These are phyloP conservation scores for Montifringilla adamsi DNA, from an alignment of 2,113 vertebrate species.

Conservation along the genomic window DNA sequence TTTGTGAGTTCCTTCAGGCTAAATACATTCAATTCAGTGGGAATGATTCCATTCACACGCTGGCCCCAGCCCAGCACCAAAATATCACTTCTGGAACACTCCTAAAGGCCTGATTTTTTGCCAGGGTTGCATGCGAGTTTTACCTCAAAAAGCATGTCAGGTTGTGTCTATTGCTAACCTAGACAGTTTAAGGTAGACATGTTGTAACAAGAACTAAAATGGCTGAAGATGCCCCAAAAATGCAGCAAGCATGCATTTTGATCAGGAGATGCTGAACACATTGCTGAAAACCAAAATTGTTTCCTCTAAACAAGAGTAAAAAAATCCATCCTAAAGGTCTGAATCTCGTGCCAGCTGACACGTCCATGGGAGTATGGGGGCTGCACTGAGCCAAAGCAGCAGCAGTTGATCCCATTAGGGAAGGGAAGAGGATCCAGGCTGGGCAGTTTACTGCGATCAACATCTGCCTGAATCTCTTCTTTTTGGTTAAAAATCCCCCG, in stretches of 20 bases:
- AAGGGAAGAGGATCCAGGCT: not conserved
- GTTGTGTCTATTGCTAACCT: not conserved
- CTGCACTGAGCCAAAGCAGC: not conserved
- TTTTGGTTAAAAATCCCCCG: constrained; percentile 1
- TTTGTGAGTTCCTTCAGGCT: not conserved
- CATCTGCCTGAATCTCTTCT: not conserved
- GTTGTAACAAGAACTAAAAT: not conserved
- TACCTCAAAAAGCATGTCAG: not conserved
- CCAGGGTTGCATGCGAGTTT: not conserved
- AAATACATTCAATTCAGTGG: not conserved
- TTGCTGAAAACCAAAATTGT: not conserved
- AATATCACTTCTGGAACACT: not conserved
- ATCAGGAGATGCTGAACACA: not conserved
- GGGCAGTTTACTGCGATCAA: not conserved
- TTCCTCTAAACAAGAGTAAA: not conserved
- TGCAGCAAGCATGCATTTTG: not conserved
- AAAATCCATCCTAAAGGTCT: not conserved
- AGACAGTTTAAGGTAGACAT: not conserved
- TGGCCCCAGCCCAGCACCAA: not conserved
- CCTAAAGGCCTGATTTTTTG: not conserved
- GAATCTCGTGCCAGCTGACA: not conserved
- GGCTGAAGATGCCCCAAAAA: not conserved
- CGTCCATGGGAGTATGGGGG: not conserved
- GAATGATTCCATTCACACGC: not conserved
- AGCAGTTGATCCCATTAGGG: not conserved